Base-by-base conservation (phyloP, 2,113 vertebrate genomes). In the Apteryx owenii region DNA sequence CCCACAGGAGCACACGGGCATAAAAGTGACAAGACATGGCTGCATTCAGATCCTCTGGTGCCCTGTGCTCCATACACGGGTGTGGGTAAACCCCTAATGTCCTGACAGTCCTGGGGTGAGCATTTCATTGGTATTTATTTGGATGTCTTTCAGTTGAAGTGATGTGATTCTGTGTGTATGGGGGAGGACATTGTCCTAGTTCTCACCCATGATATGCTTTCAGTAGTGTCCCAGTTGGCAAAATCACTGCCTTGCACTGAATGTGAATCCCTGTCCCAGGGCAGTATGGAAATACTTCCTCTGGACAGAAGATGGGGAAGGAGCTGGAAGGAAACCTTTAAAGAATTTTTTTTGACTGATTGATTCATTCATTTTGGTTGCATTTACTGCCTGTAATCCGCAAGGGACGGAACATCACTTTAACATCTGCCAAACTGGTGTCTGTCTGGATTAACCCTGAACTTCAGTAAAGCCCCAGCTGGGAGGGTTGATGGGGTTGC, bases 21-120 rank as follows among this genome's bases (percentile, higher is more conserved):
- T 46, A 17, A n/a, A 72, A 40, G 23, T 3, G 3, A 38, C 7
- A 3, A 2, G 10, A 20, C 4, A 28, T 4, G 0, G 61, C 11
- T 23, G 48, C n/a, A 10, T 61, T 56, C 28, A 9, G 21, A 44
- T 56, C 21, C n/a, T 75, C 4, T 53, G 13, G 15, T 2, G 8
- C 78, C 36, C 21, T 13, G 18, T 20, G 42, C 23, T 29, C 28
- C 3, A 1, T 3, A 28, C 12, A 3, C 9, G 25, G 44, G 18
- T 61, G 60, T 61, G 29, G 33, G 38, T 28, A 48, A 73, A 53
- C 3, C 60, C 23, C 12, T n/a, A 14, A 29, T 6, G 31, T 16
- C 26, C 64, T n/a, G 12, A 18, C 56, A 19, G 81, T 0, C 4
- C 9, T 10, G 38, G 48, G 50, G 50, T 6, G 19, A 46, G 22